Percentiles rank a stretch among this genome's conserved stretches.
These are phyloP conservation scores for Platycercus adscitus DNA, from an alignment of 2,113 vertebrate species.

Conservation along the genomic window DNA sequence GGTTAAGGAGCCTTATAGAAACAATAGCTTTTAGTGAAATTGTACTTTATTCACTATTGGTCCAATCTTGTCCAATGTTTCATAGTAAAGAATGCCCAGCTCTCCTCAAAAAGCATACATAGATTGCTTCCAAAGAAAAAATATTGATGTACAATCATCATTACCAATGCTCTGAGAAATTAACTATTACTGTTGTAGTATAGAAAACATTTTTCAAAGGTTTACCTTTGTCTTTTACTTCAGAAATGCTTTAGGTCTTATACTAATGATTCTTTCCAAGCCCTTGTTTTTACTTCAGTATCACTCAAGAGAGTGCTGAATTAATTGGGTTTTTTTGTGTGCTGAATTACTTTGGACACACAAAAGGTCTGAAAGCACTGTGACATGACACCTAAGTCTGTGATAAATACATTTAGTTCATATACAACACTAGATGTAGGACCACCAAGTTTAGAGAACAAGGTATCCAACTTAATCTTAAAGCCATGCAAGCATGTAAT, in stretches of 20 bases:
- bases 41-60: not conserved
- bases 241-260: not conserved
- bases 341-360: not conserved
- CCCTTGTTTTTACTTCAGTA: not conserved
- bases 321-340: not conserved
- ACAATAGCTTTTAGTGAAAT: not conserved
- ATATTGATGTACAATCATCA: not conserved
- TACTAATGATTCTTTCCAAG: not conserved
- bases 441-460: not conserved
- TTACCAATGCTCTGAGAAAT: not conserved
- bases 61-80: not conserved
- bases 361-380: not conserved
- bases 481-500: not conserved
- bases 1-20: constrained; percentile 11
- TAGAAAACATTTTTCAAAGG: not conserved
- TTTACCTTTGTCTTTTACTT: not conserved
- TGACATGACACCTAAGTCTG: not conserved
- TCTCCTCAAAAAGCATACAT: not conserved
- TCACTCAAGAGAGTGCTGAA: not conserved
- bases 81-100: not conserved
- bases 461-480: not conserved
- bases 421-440: not conserved
- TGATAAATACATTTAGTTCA: not conserved
- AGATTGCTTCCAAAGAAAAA: not conserved
- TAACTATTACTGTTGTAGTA: not conserved